Percentiles rank a stretch among this genome's conserved stretches.
These are phyloP conservation scores for Galagoides demidoff DNA, from an alignment of 2,797 vertebrate genomes.

Conservation along the genomic window DNA sequence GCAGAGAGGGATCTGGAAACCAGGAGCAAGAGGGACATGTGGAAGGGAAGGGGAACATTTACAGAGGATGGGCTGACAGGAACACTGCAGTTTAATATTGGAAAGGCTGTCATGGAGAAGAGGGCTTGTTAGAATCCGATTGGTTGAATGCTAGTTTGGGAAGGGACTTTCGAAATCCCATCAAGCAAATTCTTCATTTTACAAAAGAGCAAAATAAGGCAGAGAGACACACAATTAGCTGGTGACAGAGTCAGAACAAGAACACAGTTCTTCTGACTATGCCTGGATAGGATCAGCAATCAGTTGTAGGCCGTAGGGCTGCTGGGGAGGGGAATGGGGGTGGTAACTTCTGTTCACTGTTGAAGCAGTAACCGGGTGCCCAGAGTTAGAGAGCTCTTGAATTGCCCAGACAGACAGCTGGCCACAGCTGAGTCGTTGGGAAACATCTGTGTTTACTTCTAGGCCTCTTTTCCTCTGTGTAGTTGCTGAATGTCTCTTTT, in stretches of 20 bases:
- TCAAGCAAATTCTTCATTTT: background rate
- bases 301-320: background rate
- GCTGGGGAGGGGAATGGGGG: background rate
- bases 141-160: background rate
- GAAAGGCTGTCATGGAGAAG: background rate
- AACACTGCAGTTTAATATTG: background rate
- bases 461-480: background rate
- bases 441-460: background rate
- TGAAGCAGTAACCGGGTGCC: background rate
- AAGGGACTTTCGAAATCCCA: background rate
- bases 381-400: background rate
- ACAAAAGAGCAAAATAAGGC: background rate
- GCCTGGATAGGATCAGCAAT: background rate
- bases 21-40: background rate
- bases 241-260: background rate
- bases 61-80: background rate
- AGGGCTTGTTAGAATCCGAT: background rate
- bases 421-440: background rate
- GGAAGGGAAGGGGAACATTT: background rate
- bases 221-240: no score
- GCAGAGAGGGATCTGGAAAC: conserved; percentile 65
- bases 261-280: background rate
- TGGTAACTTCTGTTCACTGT: background rate
- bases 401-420: background rate
- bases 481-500: background rate